Evolutionary conservation across 2,888 invertebrate species (phyloP).

Genomic region (Arctia plantaginis): DNA sequence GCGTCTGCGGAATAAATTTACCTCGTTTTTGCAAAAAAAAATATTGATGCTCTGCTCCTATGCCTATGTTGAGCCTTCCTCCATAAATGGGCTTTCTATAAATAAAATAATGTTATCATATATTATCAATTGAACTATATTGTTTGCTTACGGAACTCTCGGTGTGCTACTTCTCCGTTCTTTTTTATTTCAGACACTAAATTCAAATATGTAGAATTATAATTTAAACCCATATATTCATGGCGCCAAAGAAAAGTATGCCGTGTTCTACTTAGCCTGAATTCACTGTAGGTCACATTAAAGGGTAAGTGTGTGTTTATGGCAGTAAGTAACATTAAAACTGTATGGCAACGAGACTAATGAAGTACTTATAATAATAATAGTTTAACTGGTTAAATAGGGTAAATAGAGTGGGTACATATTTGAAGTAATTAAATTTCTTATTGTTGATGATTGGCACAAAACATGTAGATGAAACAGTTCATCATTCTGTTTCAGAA

Average conservation of each 20-base stretch:
- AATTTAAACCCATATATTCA: neutral
- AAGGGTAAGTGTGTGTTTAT: slow-evolving; percentile 32
- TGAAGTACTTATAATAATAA: slow-evolving; percentile 9
- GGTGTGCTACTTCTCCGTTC: neutral
- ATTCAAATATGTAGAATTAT: neutral
- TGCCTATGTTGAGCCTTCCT: too few relatives aligned
- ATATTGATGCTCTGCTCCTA: too few relatives aligned
- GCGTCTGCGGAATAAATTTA: too few relatives aligned
- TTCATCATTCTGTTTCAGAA: too few relatives aligned
- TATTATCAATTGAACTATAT: neutral
- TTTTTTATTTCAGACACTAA: neutral
- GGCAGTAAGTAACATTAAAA: slow-evolving; percentile 33
- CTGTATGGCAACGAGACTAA: slow-evolving; percentile 34
- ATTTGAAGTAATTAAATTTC: neutral
- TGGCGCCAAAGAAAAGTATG: slow-evolving; percentile 30
- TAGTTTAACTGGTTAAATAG: slow-evolving; percentile 23
- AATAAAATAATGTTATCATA: too few relatives aligned
- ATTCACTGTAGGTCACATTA: slow-evolving; percentile 32
- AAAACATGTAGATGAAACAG: neutral
- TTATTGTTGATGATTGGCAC: neutral
- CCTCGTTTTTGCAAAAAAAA: too few relatives aligned
- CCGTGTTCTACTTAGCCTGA: slow-evolving; percentile 32
- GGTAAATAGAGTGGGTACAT: slow-evolving; percentile 10
- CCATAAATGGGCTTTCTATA: too few relatives aligned
- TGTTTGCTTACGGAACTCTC: neutral